Base-by-base conservation (phyloP, 2,888 invertebrate species). In the Nipponacmea schrenckii region DNA sequence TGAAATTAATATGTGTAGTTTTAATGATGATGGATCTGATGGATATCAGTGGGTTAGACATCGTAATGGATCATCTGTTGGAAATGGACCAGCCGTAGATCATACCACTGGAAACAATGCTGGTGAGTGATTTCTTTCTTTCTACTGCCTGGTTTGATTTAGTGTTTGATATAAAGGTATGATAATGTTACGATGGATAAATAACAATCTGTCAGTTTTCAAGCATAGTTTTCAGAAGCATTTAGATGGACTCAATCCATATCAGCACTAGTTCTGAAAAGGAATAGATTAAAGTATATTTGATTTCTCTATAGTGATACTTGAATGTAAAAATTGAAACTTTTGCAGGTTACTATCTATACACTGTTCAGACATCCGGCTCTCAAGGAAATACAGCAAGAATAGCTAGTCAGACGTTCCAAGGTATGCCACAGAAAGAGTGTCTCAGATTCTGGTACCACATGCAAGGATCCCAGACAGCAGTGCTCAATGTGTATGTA, bases 321-420 rank as follows among this genome's bases (percentile, higher is more conserved):
- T 39, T 1, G 5, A 8, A 39, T 8, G 10, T 0, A 39, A 5
- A 7, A 1, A 31, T 8, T 39, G 39, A 7, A 39, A 5, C 10
- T 39, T 7, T 71, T 71, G 0, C 74, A 84, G 85, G 86, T 26
- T 81, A 83, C 73, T 86, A 84, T 75, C 74, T 84, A 50, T 84
- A 82, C 74, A 82, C 84, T 31, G 84, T 84, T 69, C 74, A 82
- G 7, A 83, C 91, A 3, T 91, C 90, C 76, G 92, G 92, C 0
- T 81, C 90, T 73, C 90, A 91, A 4, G 92, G 92, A 1, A 92
- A 92, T 80, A 87, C 87, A 27, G 92, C 92, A 0, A 86, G 91
- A 31, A 75, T 85, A 24, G 14, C 56, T 15, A 56, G 56, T 14
- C 20, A 10, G 3, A 56, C 24, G 56, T 56, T 56, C 20, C 56